phyloP scores from a whole-genome alignment of 2,888 invertebrate genomes.

The Cancer borealis region DNA sequence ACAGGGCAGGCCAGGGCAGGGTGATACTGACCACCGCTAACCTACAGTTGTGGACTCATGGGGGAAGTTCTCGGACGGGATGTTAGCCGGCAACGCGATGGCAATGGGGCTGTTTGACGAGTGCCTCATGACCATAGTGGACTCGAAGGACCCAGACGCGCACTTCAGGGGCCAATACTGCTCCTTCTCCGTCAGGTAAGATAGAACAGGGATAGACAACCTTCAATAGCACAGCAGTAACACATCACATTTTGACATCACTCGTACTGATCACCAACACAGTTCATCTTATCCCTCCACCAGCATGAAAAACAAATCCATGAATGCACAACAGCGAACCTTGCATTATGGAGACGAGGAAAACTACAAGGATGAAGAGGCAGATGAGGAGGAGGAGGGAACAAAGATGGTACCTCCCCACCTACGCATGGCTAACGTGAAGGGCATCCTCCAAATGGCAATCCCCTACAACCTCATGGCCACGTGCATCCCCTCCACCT shows the following conservation, averaged over 20 bases:
- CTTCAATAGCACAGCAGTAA: neutral
- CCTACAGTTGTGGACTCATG: conserved; percentile 47
- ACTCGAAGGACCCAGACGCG: neutral
- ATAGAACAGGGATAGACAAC: neutral
- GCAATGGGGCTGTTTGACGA: conserved; percentile 35
- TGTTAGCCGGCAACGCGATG: neutral
- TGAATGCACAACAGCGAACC: neutral
- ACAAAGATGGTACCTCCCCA: neutral
- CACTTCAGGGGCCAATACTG: conserved; percentile 44
- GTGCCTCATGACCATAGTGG: neutral
- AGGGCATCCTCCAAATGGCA: neutral
- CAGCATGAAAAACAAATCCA: conserved; percentile 2
- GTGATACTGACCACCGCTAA: neutral
- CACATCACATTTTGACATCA: neutral
- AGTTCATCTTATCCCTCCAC: neutral
- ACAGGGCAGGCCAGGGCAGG: neutral
- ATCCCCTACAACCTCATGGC: neutral
- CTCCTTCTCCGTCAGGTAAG: conserved; percentile 6
- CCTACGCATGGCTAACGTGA: neutral
- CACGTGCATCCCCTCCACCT: conserved; percentile 48
- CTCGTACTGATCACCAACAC: neutral
- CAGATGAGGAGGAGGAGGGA: neutral
- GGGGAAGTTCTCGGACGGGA: conserved; percentile 45
- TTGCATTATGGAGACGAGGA: neutral
- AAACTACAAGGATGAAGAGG: neutral